phyloP scores from a whole-genome alignment of 1,140 invertebrate species.

The Drosophila punjabiensis region DNA sequence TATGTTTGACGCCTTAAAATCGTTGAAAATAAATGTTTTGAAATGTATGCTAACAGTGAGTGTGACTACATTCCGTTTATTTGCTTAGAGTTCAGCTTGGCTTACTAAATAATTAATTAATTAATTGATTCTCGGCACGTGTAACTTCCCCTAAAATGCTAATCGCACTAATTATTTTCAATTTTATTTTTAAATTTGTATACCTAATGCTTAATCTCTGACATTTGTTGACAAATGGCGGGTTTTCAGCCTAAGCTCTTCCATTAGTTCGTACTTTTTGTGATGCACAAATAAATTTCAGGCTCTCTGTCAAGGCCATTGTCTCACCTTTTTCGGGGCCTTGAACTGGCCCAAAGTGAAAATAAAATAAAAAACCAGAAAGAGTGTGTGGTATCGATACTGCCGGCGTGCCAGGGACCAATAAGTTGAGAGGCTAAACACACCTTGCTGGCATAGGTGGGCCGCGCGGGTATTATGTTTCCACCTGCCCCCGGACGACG shows the following conservation, averaged over 20 bases:
- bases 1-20: too few species aligned
- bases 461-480: slow-evolving; percentile 15
- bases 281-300: slow-evolving; percentile 61
- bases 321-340: slow-evolving; percentile 22
- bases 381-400: slow-evolving; percentile 23
- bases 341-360: slow-evolving; percentile 32
- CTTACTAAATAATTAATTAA: slow-evolving; percentile 3
- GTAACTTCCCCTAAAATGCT: neutral
- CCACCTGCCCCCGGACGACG: slow-evolving; percentile 6
- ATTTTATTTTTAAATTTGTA: slow-evolving; percentile 1
- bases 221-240: slow-evolving; percentile 44
- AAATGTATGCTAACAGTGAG: neutral
- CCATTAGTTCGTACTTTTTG: slow-evolving; percentile 41
- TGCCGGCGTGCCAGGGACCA: slow-evolving; percentile 23
- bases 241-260: slow-evolving; percentile 15
- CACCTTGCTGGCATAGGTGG: slow-evolving; percentile 44
- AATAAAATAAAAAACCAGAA: neutral
- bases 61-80: neutral
- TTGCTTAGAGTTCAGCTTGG: neutral
- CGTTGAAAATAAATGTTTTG: neutral
- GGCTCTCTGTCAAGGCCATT: slow-evolving; percentile 41
- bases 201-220: slow-evolving; percentile 24
- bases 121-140: slow-evolving; percentile 4
- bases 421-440: slow-evolving; percentile 45
- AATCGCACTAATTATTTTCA: slow-evolving; percentile 24